These are phyloP conservation scores for Palaemon carinicauda DNA, from an alignment of 1,140 invertebrate species.

Conservation along the genomic window DNA sequence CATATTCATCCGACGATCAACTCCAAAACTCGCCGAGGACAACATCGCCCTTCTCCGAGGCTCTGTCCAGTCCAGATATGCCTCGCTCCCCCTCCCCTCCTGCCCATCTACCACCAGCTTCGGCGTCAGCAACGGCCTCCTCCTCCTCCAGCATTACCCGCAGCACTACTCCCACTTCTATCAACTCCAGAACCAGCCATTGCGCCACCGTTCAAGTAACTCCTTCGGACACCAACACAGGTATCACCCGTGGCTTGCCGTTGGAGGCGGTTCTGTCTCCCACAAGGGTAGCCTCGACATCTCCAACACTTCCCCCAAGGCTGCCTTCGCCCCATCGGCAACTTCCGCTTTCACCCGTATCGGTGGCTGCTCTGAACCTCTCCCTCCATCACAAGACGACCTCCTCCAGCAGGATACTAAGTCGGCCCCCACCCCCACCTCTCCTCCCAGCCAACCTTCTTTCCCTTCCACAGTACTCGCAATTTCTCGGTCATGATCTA, in stretches of 20 bases:
- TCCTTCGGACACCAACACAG: neutral
- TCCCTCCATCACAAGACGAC: constrained; percentile 27
- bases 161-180: constrained; percentile 49
- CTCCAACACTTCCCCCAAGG: constrained; percentile 27
- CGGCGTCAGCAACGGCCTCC: constrained; percentile 11
- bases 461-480: constrained; percentile 33
- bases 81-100: constrained; percentile 36
- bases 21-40: constrained; percentile 52
- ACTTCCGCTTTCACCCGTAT: constrained; percentile 54
- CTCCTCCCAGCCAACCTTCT: constrained; percentile 21
- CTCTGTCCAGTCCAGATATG: constrained; percentile 47
- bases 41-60: constrained; percentile 51
- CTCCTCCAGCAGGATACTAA: neutral
- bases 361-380: constrained; percentile 48
- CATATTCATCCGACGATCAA: constrained; percentile 64
- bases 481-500: constrained; percentile 52
- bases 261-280: constrained; percentile 21
- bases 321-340: constrained; percentile 43
- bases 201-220: neutral
- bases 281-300: constrained; percentile 22
- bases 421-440: constrained; percentile 22
- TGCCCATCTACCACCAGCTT: constrained; percentile 12
- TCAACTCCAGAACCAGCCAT: too few relatives aligned
- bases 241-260: constrained; percentile 47
- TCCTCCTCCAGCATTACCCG: constrained; percentile 50